Conservation (phyloP, 2,797 vertebrate genomes). For the Alosa sapidissima region DNA sequence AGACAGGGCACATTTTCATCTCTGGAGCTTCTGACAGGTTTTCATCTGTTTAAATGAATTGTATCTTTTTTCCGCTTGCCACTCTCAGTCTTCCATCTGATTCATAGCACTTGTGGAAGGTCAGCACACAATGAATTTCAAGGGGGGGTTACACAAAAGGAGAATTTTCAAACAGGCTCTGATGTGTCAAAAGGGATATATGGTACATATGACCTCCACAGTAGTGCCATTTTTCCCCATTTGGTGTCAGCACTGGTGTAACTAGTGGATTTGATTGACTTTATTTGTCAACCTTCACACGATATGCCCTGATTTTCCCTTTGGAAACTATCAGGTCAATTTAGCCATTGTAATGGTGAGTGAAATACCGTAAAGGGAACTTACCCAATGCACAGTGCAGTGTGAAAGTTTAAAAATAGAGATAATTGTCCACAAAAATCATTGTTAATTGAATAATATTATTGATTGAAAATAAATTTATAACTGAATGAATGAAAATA, state of each 20-base stretch:
- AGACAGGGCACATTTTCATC: not conserved
- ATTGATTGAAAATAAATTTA: too few species aligned
- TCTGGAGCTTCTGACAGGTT: not conserved
- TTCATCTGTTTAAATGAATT: not conserved
- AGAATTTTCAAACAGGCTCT: not conserved
- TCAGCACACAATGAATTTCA: slow-evolving; percentile 10
- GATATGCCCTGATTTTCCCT: not conserved
- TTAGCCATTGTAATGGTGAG: not conserved
- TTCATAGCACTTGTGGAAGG: not conserved
- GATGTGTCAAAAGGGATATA: not conserved
- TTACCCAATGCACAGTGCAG: too few species aligned
- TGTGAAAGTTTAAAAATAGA: too few species aligned
- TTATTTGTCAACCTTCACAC: not conserved
- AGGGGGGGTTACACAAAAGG: not conserved
- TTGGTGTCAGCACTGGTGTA: not conserved
- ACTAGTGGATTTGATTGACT: not conserved
- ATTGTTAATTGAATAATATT: too few species aligned
- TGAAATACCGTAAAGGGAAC: not conserved
- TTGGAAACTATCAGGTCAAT: not conserved
- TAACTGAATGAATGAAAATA: too few species aligned
- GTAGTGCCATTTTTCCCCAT: not conserved
- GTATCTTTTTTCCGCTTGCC: not conserved
- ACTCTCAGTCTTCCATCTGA: not conserved
- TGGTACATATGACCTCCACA: not conserved
- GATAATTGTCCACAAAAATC: too few species aligned